Percentiles rank a stretch among this genome's conserved stretches.
These are phyloP conservation scores for Drosophila infuscata DNA, from an alignment of 2,888 invertebrate species.

Conservation along the genomic window DNA sequence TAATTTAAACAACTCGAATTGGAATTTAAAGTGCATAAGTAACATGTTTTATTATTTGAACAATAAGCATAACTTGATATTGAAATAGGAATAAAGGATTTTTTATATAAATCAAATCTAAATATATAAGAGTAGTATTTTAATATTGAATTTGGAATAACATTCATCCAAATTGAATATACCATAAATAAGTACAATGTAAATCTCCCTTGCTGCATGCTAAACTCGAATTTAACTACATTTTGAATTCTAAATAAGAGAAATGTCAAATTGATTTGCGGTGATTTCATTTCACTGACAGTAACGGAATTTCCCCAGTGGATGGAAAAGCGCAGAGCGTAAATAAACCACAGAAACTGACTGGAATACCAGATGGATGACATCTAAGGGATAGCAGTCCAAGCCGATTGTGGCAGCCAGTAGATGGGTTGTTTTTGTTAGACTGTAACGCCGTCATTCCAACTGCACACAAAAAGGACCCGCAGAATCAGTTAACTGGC, in stretches of 20 bases:
- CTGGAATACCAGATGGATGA: conserved; percentile 39
- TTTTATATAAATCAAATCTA: not conserved
- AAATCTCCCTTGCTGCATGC: conserved; percentile 2
- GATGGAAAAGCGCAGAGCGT: not conserved
- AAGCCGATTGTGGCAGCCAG: not conserved
- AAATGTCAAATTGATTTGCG: conserved; percentile 22
- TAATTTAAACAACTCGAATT: not conserved
- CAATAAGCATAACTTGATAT: not conserved
- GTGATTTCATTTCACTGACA: conserved; percentile 24
- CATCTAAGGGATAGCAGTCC: conserved; percentile 11
- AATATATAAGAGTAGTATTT: no score
- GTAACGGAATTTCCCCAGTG: conserved; percentile 37
- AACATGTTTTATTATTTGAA: not conserved
- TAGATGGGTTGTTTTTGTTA: conserved; percentile 3
- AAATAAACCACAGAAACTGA: conserved; percentile 12
- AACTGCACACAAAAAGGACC: conserved; percentile 4
- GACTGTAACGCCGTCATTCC: conserved; percentile 8
- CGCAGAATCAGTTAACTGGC: conserved; percentile 1
- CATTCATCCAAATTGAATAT: not conserved
- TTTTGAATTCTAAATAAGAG: conserved; percentile 27
- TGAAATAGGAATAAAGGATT: not conserved
- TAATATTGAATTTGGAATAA: not conserved
- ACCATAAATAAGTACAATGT: not conserved
- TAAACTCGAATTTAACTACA: conserved; percentile 16
- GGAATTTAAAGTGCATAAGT: not conserved